phyloP scores from a whole-genome alignment of 1,140 invertebrate species.

The Babylonia areolata region DNA sequence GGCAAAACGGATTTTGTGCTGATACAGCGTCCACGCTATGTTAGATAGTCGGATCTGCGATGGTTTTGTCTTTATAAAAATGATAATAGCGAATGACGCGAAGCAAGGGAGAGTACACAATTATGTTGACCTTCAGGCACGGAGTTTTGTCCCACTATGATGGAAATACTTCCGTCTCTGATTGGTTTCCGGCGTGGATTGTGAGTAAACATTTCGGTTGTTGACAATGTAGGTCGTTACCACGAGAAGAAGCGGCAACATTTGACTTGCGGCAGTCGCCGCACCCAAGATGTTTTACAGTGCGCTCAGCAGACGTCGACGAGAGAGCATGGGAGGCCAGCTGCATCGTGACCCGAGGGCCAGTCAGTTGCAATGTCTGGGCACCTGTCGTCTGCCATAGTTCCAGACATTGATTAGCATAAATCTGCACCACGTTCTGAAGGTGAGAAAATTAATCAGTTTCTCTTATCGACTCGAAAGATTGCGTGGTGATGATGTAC shows the following conservation, averaged over 20 bases:
- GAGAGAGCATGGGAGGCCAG: background rate
- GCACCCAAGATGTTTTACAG: background rate
- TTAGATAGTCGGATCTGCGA: background rate
- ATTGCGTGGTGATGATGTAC: background rate
- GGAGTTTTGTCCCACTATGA: slow-evolving; percentile 18
- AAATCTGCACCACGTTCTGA: slow-evolving; percentile 29
- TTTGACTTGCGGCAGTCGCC: background rate
- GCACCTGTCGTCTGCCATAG: slow-evolving; percentile 36
- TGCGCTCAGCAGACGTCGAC: background rate
- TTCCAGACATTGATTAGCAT: slow-evolving; percentile 40
- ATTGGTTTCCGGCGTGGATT: background rate
- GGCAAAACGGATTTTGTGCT: background rate
- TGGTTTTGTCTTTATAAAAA: background rate
- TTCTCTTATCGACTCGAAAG: background rate
- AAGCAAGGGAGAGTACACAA: background rate
- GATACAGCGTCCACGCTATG: background rate
- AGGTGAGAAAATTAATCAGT: slow-evolving; percentile 23
- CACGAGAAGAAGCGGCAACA: background rate
- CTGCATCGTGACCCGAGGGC: background rate
- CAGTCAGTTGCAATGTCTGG: background rate
- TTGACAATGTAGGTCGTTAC: background rate
- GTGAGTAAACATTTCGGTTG: slow-evolving; percentile 8
- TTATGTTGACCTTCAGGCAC: background rate
- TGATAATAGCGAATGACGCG: background rate
- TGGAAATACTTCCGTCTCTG: slow-evolving; percentile 1